These are phyloP conservation scores for Subanguina moxae DNA, from an alignment of 1,140 invertebrate genomes.

Conservation along the genomic window DNA sequence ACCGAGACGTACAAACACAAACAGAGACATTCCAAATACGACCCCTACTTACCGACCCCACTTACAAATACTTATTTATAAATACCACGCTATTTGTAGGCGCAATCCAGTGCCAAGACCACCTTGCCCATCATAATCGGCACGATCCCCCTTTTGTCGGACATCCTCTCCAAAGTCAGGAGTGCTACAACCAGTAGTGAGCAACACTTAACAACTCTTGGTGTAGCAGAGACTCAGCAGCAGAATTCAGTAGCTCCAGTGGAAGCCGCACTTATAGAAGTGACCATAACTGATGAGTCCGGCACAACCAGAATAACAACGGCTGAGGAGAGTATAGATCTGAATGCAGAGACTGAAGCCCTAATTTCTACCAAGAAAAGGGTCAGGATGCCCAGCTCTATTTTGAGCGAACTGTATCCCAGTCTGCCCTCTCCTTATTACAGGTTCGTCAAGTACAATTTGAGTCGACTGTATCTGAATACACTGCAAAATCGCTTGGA, in stretches of 20 bases:
- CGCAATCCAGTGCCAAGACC: conserved; percentile 35
- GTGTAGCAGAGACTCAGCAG: background rate
- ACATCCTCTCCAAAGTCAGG: conserved; percentile 37
- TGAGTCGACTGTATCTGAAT: too few species aligned
- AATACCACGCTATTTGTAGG: conserved; percentile 7
- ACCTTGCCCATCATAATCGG: conserved; percentile 51
- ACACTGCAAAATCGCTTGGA: too few species aligned
- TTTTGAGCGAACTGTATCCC: conserved; percentile 55
- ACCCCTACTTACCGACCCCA: too few species aligned
- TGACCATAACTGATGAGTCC: conserved; percentile 53
- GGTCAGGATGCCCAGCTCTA: conserved; percentile 57
- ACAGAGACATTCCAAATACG: too few species aligned
- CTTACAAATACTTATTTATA: too few species aligned
- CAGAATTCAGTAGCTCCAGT: background rate
- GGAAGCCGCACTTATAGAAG: conserved; percentile 24
- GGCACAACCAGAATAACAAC: conserved; percentile 27
- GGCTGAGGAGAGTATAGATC: conserved; percentile 35
- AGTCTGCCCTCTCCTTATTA: conserved; percentile 56
- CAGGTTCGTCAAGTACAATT: conserved; percentile 36
- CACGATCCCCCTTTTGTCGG: conserved; percentile 53
- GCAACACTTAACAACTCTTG: conserved; percentile 3
- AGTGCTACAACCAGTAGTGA: conserved; percentile 5
- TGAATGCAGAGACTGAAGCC: conserved; percentile 38
- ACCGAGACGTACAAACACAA: too few species aligned
- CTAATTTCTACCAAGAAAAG: conserved; percentile 47